Conservation (phyloP, 2,888 invertebrate genomes). For the Pammene fasciana region DNA sequence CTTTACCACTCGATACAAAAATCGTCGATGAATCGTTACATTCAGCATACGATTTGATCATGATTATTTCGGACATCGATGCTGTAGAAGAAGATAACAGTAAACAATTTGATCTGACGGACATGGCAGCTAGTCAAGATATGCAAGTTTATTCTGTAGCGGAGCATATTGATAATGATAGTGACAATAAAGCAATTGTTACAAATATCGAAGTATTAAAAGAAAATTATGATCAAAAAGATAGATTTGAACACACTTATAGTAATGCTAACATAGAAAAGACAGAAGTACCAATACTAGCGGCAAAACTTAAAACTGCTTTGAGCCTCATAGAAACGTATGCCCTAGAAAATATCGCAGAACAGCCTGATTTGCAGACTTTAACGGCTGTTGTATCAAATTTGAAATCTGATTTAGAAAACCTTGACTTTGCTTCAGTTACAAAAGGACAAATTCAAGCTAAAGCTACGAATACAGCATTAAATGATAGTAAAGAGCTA, state of each 20-base stretch:
- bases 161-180: background rate
- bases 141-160: background rate
- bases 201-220: slow-evolving; percentile 1
- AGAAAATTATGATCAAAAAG: background rate
- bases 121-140: background rate
- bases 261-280: background rate
- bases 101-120: background rate
- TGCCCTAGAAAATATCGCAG: slow-evolving; percentile 6
- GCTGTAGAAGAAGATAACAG: slow-evolving; percentile 9
- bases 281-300: background rate
- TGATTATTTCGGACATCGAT: slow-evolving; percentile 43
- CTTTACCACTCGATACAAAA: slow-evolving; percentile 43
- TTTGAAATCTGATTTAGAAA: slow-evolving; percentile 19
- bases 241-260: background rate
- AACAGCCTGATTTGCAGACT: slow-evolving; percentile 8
- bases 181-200: slow-evolving; percentile 2
- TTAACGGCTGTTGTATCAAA: background rate
- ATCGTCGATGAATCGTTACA: slow-evolving; percentile 49
- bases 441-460: background rate
- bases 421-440: background rate
- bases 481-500: background rate
- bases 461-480: background rate
- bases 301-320: slow-evolving; percentile 15
- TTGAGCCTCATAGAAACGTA: slow-evolving; percentile 13
- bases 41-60: slow-evolving; percentile 50